A percentile compares a stretch with the other conserved stretches of the same genome.
Conservation (phyloP, 2,797 vertebrate genomes). For the Sternotherus odoratus region DNA sequence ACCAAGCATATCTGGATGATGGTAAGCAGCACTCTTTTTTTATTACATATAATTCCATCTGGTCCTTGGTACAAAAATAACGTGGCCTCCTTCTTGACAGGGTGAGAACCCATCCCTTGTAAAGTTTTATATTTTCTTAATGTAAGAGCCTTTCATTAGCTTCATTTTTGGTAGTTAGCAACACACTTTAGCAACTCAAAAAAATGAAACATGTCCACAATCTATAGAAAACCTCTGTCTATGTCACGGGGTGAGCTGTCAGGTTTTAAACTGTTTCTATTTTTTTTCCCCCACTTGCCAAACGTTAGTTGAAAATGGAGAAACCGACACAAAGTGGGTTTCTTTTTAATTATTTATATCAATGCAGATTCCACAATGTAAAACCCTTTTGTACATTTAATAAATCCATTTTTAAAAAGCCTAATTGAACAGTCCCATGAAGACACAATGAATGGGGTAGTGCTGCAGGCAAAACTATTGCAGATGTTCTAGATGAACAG, state of each 20-base stretch:
- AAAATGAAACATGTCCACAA: background rate
- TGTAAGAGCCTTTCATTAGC: background rate
- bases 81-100: fast-evolving
- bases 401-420: conserved; percentile 17
- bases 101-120: background rate
- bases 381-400: conserved; percentile 62
- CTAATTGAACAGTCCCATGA: conserved; percentile 59
- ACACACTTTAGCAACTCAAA: background rate
- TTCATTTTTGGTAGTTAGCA: conserved; percentile 20
- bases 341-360: conserved; percentile 52
- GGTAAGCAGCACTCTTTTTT: conserved; percentile 85
- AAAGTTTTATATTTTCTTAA: background rate
- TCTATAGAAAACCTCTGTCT: background rate
- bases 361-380: conserved; percentile 47
- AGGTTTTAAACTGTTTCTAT: conserved; percentile 16
- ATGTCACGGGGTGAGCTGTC: background rate
- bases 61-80: background rate
- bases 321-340: conserved; percentile 42
- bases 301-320: conserved; percentile 41
- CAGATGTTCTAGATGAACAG: conserved; percentile 71
- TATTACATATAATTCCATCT: background rate
- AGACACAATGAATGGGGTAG: conserved; percentile 66
- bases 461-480: conserved; percentile 62
- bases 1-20: conserved; percentile 99
- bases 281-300: conserved; percentile 29